phyloP scores from a whole-genome alignment of 1,140 invertebrate species.

The Lepidurus arcticus region DNA sequence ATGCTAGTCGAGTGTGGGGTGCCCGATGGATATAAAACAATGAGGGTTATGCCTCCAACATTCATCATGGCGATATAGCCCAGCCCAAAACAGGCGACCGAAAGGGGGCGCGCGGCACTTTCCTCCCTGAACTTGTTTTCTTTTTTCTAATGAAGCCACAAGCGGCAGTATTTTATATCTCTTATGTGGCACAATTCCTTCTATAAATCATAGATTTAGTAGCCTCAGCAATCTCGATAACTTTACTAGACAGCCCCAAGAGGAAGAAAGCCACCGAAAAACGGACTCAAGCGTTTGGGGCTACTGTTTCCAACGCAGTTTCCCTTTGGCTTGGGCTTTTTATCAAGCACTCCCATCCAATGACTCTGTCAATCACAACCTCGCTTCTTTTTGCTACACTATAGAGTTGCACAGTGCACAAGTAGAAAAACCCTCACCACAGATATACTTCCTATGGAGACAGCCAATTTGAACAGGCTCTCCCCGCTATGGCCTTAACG shows the following conservation, averaged over 20 bases:
- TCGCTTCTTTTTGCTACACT: neutral
- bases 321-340: neutral
- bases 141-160: conserved; percentile 15
- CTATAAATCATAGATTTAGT: conserved; percentile 15
- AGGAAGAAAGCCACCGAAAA: neutral
- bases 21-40: neutral
- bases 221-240: conserved; percentile 6
- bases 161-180: neutral
- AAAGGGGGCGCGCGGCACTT: neutral
- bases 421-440: neutral
- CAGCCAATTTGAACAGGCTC: conserved; percentile 5
- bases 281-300: conserved; percentile 2
- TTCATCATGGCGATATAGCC: neutral
- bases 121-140: conserved; percentile 14
- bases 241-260: conserved; percentile 10
- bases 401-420: neutral
- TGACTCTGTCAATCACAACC: conserved; percentile 13
- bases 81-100: neutral
- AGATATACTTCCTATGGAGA: neutral
- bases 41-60: neutral
- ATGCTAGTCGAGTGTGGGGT: neutral
- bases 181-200: neutral
- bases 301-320: neutral
- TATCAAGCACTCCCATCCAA: conserved; percentile 21
- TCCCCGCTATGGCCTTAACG: neutral